A percentile compares a stretch with the other conserved stretches of the same genome.
Conservation (phyloP, 2,113 vertebrate genomes). For the Deroptyus accipitrinus region DNA sequence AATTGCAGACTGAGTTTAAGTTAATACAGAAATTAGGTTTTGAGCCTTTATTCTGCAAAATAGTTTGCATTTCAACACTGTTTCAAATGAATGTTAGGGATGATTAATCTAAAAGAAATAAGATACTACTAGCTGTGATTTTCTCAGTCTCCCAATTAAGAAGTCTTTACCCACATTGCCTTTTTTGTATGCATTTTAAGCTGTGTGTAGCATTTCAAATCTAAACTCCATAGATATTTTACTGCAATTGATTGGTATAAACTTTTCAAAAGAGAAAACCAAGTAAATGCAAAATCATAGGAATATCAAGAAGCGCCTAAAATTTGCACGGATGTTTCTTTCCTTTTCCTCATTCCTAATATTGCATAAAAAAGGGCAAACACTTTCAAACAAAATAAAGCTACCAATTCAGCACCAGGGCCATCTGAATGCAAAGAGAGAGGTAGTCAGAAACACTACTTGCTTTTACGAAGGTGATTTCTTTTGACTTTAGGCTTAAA, state of each 20-base stretch:
- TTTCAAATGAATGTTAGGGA: neutral
- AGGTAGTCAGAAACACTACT: neutral
- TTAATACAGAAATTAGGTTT: neutral
- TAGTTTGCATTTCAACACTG: neutral
- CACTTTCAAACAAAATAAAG: neutral
- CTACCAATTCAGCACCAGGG: neutral
- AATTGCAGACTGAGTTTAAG: neutral
- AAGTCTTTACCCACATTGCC: neutral
- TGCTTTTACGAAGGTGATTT: neutral
- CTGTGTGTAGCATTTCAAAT: neutral
- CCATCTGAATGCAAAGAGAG: neutral
- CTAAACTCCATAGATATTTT: neutral
- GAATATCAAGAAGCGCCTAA: fast-evolving
- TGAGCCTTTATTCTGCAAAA: neutral
- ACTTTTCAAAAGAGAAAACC: neutral
- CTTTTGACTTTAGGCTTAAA: neutral
- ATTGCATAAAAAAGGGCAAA: neutral
- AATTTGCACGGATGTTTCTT: neutral
- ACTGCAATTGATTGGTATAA: neutral
- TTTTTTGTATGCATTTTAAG: neutral
- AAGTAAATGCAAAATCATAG: neutral
- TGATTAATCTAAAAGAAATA: neutral
- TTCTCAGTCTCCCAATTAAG: neutral
- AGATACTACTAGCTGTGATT: neutral
- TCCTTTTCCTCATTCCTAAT: neutral